Base-by-base conservation (phyloP, 2,797 vertebrate species). In the Scleropages formosus region DNA sequence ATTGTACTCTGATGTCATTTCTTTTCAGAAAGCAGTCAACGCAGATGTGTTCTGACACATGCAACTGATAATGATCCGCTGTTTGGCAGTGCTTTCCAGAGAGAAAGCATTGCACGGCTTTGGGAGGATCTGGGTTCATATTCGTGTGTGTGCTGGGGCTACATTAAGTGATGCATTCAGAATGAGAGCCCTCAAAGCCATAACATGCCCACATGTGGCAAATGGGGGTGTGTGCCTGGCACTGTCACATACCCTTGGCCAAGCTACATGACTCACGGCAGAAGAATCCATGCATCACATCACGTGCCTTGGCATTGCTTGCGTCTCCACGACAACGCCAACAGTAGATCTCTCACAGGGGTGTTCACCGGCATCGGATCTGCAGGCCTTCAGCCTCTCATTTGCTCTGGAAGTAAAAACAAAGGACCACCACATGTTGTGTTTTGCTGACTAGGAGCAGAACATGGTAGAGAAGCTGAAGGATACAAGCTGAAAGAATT, bases 261-360 rank as follows among this genome's bases (percentile, higher is more conserved):
- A 53, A 58, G 56, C 51, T 39, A 12, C 39, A 60, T 72, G 70
- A 72, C 56, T 72, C 51, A 72, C 39, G n/a, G 31, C 70, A 60
- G 56, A 72, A 24, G 56, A 59, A 72, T 59, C 27, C 31, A 26
- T 70, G 4, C 22, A 26, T 60, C 70, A 72, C 53, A 16, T 71
- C 49, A 26, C 70, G 20, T 44, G 27, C 27, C 70, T 70, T 13
- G 27, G 18, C 70, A 44, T 49, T 31, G 70, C 27, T 53, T 61
- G 18, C 26, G 56, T 72, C 11, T 72, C 69, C 24, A n/a, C 26
- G 26, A 24, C 26, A 58, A 31, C 12, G 12, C 16, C 58, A 24
- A 12, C 51, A 24, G 18, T 44, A 58, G 56, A 27, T 53, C 27
- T n/a, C 15, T 72, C 18, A 46, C 24, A 58, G 26, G 11, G 56